phyloP scores from a whole-genome alignment of 2,113 vertebrate species.

The Australoheros scitulus region DNA sequence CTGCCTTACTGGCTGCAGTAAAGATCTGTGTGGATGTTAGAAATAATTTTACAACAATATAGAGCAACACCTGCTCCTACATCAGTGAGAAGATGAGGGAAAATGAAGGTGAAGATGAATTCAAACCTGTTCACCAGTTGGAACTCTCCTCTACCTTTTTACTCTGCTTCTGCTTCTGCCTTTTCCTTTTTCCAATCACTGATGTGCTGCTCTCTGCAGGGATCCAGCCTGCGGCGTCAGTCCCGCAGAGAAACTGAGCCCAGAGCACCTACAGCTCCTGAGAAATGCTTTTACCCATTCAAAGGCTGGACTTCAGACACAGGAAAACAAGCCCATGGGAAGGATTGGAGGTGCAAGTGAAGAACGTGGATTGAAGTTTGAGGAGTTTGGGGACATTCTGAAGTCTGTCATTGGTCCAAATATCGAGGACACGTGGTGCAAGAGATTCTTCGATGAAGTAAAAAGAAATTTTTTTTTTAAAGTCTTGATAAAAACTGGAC shows the following conservation, averaged over 20 bases:
- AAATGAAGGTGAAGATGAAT: too few species aligned
- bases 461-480: background rate
- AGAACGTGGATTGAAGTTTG: slow-evolving; percentile 36
- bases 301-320: background rate
- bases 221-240: slow-evolving; percentile 36
- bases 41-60: too few species aligned
- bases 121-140: too few species aligned
- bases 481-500: background rate
- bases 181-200: background rate
- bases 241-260: slow-evolving; percentile 55
- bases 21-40: too few species aligned
- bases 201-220: slow-evolving; percentile 26
- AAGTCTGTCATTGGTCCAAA: slow-evolving; percentile 48
- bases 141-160: background rate
- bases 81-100: too few species aligned
- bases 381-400: slow-evolving; percentile 64
- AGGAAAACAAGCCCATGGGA: background rate
- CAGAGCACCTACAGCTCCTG: slow-evolving; percentile 58
- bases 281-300: slow-evolving; percentile 51
- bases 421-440: slow-evolving; percentile 38
- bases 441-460: slow-evolving; percentile 71
- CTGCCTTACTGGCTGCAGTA: background rate
- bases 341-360: background rate
- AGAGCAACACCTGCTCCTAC: too few species aligned
- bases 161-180: background rate